Base-by-base conservation (phyloP, 2,113 vertebrate species). In the Ageneiosus marmoratus region DNA sequence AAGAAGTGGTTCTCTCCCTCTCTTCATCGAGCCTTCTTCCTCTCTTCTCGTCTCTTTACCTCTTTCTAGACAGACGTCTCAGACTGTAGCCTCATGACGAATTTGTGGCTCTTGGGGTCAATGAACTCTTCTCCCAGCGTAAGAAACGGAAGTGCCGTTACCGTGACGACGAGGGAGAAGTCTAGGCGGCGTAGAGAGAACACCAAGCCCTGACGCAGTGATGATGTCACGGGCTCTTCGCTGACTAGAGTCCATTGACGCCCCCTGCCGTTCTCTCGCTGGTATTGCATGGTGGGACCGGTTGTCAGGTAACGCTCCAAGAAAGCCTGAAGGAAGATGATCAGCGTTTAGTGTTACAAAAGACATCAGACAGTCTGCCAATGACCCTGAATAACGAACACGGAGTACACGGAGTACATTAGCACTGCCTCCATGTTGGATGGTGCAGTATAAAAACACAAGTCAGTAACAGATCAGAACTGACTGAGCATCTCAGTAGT, bases 101-200 rank as follows among this genome's bases (percentile, higher is more conserved):
- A 99, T 91, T 98, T 98, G 94, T 98, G 97, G 0, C 96, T 98
- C 85, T 99, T 99, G 10, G 97, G 97, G 88, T 99, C 97, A 65
- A 99, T 93, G 0, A 98, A 99, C 84, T 98, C 96, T 90, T 99
- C 97, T 0, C 95, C 95, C 84, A 99, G 91, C 51, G 94, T 94
- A 86, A 99, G 94, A 91, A 96, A 97, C 0, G 97, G 97, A 73
- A 98, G 95, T 18, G 93, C 92, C 9, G 93, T 95, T 80, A 96
- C 93, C 46, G 94, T 97, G 77, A 98, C 95, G 44, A 99, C 96
- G 15, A 99, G 93, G 62, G 96, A 95, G 90, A 98, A 98, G 91
- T 99, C 96, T 1, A 95, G 94, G 77, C 96, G 95, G 0, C 91
- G 95, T 5, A 99, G 89, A 3, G 96, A 93, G 27, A 99, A 99